phyloP scores from a whole-genome alignment of 2,888 invertebrate species.

The Synanthedon tipuliformis region DNA sequence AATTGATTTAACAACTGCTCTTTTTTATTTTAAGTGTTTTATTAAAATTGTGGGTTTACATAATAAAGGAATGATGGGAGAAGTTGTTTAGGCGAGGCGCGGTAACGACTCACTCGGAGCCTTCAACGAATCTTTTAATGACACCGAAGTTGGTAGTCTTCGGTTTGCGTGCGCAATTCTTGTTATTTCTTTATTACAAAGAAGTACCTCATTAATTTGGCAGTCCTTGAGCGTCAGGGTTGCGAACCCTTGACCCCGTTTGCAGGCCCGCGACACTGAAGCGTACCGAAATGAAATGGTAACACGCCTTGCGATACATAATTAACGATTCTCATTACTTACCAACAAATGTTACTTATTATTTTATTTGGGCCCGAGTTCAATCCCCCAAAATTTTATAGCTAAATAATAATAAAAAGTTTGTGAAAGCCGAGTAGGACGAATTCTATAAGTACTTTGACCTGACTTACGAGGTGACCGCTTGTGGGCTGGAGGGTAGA shows the following conservation, averaged over 20 bases:
- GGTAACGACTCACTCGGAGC: conserved; percentile 58
- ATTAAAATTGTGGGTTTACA: conserved; percentile 9
- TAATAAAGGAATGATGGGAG: conserved; percentile 41
- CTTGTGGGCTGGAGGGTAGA: too few relatives aligned
- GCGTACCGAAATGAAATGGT: conserved; percentile 51
- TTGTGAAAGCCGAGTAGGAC: too few relatives aligned
- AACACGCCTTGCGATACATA: conserved; percentile 65
- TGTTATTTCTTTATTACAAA: conserved; percentile 72
- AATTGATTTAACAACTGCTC: not conserved
- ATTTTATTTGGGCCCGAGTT: conserved; percentile 8
- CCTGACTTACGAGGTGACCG: too few relatives aligned
- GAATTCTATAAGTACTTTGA: too few relatives aligned
- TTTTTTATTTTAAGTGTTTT: not conserved
- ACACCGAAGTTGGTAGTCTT: conserved; percentile 54
- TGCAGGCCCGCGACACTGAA: conserved; percentile 55
- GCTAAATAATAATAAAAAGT: too few relatives aligned
- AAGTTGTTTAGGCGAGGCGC: conserved; percentile 59
- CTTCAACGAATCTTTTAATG: conserved; percentile 61
- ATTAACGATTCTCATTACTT: conserved; percentile 67
- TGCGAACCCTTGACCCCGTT: conserved; percentile 68
- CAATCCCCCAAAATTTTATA: not conserved
- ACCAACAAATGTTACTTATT: conserved; percentile 41
- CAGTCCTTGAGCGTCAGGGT: conserved; percentile 55
- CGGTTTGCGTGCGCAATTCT: conserved; percentile 68
- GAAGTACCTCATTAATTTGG: conserved; percentile 72